A percentile compares a stretch with the other conserved stretches of the same genome.
These are phyloP conservation scores for Adrianichthys oophorus DNA, from an alignment of 2,797 vertebrate species.

Conservation along the genomic window DNA sequence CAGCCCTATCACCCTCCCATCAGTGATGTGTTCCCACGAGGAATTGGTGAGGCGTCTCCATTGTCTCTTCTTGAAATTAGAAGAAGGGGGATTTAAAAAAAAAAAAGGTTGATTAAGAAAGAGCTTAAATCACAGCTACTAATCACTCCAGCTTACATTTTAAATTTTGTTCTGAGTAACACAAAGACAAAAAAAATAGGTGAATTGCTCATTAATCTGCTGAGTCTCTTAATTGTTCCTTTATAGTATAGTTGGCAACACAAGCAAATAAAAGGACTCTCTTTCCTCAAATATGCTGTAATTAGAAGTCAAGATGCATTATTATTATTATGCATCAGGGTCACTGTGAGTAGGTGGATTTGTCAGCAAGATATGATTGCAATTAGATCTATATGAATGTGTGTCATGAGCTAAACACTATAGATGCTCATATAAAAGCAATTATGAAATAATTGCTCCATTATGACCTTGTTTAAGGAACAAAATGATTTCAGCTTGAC, in stretches of 20 bases:
- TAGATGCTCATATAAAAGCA: conserved; percentile 25
- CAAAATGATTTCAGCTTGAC: conserved; percentile 35
- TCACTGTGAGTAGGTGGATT: conserved; percentile 34
- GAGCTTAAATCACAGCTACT: conserved; percentile 73
- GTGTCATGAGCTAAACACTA: conserved; percentile 44
- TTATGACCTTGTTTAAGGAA: conserved; percentile 14
- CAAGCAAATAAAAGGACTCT: conserved; percentile 55
- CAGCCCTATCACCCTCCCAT: conserved; percentile 43
- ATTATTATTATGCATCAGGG: conserved; percentile 50
- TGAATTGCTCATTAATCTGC: conserved; percentile 73
- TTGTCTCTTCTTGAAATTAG: conserved; percentile 70
- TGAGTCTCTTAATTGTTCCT: conserved; percentile 62
- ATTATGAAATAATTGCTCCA: neutral
- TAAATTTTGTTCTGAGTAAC: conserved; percentile 41
- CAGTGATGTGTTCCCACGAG: conserved; percentile 42
- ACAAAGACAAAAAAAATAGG: conserved; percentile 63
- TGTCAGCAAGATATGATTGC: conserved; percentile 22
- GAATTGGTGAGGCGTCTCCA: conserved; percentile 39
- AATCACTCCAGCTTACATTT: conserved; percentile 62
- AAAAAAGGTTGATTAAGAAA: conserved; percentile 80
- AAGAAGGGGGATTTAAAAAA: conserved; percentile 52
- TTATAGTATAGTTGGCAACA: conserved; percentile 34
- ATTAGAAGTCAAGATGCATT: conserved; percentile 64
- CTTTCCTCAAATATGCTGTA: conserved; percentile 58
- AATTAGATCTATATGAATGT: conserved; percentile 44